These are phyloP conservation scores for Drosophila albomicans DNA, from an alignment of 1,140 invertebrate species.

Conservation along the genomic window DNA sequence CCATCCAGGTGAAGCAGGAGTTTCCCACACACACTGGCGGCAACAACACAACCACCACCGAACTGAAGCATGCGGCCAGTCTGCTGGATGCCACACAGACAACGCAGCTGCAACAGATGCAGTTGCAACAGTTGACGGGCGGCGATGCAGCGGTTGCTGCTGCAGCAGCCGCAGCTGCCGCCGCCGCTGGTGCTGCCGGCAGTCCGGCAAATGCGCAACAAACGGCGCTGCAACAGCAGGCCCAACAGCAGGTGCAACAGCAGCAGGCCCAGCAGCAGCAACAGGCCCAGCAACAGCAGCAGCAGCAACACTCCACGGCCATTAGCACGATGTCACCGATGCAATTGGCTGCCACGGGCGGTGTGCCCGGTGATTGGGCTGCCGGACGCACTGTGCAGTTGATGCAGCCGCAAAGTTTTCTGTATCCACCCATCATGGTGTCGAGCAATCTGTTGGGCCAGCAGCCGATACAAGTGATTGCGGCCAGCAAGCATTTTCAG, in stretches of 20 bases:
- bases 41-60: constrained; percentile 35
- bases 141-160: constrained; percentile 79
- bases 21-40: constrained; percentile 72
- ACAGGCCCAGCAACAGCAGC: constrained; percentile 46
- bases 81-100: constrained; percentile 77
- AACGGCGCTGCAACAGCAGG: constrained; percentile 67
- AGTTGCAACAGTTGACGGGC: constrained; percentile 83
- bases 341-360: constrained; percentile 64
- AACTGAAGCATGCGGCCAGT: constrained; percentile 82
- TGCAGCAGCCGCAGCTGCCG: constrained; percentile 51
- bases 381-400: constrained; percentile 89
- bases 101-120: constrained; percentile 83
- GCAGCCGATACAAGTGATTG: constrained; percentile 90
- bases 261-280: constrained; percentile 50
- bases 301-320: constrained; percentile 35
- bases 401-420: constrained; percentile 94
- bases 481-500: constrained; percentile 92
- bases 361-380: constrained; percentile 87
- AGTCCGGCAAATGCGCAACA: constrained; percentile 68
- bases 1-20: constrained; percentile 86
- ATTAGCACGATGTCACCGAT: constrained; percentile 12
- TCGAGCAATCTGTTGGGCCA: constrained; percentile 92
- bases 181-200: constrained; percentile 53
- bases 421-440: constrained; percentile 92
- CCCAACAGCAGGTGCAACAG: constrained; percentile 35